Evolutionary conservation across 2,888 invertebrate species (phyloP).

Genomic region (Sesia bembeciformis): DNA sequence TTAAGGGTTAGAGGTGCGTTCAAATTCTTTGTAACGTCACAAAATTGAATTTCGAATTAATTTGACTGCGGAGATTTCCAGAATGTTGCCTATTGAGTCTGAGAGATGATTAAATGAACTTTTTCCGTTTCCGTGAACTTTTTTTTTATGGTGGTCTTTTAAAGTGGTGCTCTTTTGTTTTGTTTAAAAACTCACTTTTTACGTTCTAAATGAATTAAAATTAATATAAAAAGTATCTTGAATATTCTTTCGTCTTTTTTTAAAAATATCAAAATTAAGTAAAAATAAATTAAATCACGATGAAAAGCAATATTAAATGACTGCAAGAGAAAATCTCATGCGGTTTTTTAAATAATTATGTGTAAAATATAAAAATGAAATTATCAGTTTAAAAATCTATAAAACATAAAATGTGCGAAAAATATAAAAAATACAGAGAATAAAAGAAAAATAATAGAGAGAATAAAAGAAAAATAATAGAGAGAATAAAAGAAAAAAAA

Average conservation of each 20-base stretch:
- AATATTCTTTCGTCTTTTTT: too few relatives aligned
- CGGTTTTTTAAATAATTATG: neutral
- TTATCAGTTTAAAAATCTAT: too few relatives aligned
- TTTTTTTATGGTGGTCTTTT: too few relatives aligned
- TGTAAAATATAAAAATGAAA: neutral
- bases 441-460: slow-evolving; percentile 26
- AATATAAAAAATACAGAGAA: slow-evolving; percentile 1
- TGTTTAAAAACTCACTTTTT: too few relatives aligned
- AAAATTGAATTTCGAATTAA: slow-evolving; percentile 34
- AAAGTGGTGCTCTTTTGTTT: too few relatives aligned
- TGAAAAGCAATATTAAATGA: too few relatives aligned
- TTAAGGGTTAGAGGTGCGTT: slow-evolving; percentile 26
- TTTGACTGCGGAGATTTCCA: slow-evolving; percentile 20
- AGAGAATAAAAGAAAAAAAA: slow-evolving; percentile 20
- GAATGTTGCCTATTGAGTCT: slow-evolving; percentile 12
- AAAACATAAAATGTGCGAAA: too few relatives aligned
- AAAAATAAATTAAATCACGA: too few relatives aligned
- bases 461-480: slow-evolving; percentile 20
- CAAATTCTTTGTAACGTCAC: slow-evolving; percentile 29
- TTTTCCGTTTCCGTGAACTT: neutral
- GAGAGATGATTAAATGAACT: slow-evolving; percentile 14
- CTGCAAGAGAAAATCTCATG: too few relatives aligned
- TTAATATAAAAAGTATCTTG: too few relatives aligned
- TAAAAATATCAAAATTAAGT: too few relatives aligned
- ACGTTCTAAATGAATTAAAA: too few relatives aligned